These are phyloP conservation scores for Amniataba percoides DNA, from an alignment of 2,797 vertebrate genomes.

Conservation along the genomic window DNA sequence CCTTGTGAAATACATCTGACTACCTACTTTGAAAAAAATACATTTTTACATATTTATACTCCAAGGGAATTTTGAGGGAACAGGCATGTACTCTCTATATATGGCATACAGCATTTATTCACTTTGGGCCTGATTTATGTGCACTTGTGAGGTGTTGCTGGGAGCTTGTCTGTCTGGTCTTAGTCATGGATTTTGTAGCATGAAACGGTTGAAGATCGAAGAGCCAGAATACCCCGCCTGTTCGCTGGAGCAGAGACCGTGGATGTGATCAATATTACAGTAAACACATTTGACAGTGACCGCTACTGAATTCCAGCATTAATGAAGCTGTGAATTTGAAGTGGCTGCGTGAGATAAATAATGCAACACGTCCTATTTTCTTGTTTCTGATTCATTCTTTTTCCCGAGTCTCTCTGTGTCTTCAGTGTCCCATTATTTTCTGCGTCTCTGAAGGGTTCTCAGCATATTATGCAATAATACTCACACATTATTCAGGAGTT, in stretches of 20 bases:
- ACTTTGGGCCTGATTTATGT: conserved; percentile 34
- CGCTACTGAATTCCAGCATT: conserved; percentile 22
- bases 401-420: conserved; percentile 4
- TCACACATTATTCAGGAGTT: background rate
- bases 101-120: background rate
- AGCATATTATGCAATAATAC: background rate
- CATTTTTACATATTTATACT: conserved; percentile 26
- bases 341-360: conserved; percentile 59
- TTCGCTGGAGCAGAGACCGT: conserved; percentile 11
- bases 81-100: conserved; percentile 1
- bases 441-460: conserved; percentile 18
- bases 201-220: conserved; percentile 12
- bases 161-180: conserved; percentile 15
- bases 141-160: background rate
- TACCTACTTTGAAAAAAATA: conserved; percentile 16
- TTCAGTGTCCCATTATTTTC: conserved; percentile 41
- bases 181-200: conserved; percentile 32
- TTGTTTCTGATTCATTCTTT: conserved; percentile 41
- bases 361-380: conserved; percentile 47
- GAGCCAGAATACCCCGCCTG: background rate
- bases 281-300: conserved; percentile 39
- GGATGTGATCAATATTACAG: conserved; percentile 41
- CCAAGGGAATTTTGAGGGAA: conserved; percentile 32
- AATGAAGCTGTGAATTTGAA: conserved; percentile 56
- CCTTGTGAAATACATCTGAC: conserved; percentile 31